A percentile compares a stretch with the other conserved stretches of the same genome.
These are phyloP conservation scores for Lathronympha strigana DNA, from an alignment of 2,888 invertebrate genomes.

Conservation along the genomic window DNA sequence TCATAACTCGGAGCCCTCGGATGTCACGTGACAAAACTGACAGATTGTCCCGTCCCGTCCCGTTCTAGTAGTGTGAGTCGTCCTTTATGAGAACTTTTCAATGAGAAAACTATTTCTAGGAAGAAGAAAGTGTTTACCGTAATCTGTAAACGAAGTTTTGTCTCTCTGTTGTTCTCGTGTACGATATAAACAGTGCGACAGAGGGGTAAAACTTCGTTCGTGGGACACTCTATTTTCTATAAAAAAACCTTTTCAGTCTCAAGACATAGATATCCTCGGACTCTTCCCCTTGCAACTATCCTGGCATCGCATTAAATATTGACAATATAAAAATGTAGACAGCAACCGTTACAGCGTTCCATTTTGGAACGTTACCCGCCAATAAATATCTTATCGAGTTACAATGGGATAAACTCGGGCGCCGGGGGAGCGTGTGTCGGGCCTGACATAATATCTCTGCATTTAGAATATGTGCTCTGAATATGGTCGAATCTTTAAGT, in stretches of 20 bases:
- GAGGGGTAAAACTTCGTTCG: no score
- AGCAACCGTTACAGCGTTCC: slow-evolving; percentile 71
- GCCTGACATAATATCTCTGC: slow-evolving; percentile 38
- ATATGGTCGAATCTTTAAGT: slow-evolving; percentile 21
- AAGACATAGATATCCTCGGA: slow-evolving; percentile 40
- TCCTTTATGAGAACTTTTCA: no score
- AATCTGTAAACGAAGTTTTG: no score
- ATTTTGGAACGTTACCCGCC: slow-evolving; percentile 77
- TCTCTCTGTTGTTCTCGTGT: no score
- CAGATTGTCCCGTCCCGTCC: no score
- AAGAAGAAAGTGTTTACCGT: no score
- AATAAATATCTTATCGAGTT: slow-evolving; percentile 83
- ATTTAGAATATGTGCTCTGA: slow-evolving; percentile 14
- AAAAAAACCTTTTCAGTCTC: not conserved
- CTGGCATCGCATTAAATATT: slow-evolving; percentile 80
- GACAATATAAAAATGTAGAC: slow-evolving; percentile 83
- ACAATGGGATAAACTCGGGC: slow-evolving; percentile 73
- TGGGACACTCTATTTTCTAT: no score
- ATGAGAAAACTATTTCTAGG: no score
- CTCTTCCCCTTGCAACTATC: slow-evolving; percentile 45
- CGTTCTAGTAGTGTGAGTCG: no score
- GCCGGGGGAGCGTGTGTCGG: slow-evolving; percentile 50
- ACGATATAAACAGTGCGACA: no score
- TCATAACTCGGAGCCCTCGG: no score
- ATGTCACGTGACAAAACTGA: no score